Base-by-base conservation (phyloP, 2,888 invertebrate genomes). In the Galeopsomyia nigrocyanea region DNA sequence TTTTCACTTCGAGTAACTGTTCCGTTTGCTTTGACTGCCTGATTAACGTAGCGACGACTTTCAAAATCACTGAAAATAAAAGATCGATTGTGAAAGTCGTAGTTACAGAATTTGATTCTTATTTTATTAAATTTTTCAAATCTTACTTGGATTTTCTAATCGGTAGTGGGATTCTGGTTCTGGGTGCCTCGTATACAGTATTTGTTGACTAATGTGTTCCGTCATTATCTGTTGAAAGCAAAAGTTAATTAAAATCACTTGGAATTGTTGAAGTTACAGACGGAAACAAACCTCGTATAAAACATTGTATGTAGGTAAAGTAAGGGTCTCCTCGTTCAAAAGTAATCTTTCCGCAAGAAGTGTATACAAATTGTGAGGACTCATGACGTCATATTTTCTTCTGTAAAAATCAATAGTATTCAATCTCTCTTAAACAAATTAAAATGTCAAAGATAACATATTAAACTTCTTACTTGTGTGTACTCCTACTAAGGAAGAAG, bases 311-410 rank as follows among this genome's bases (percentile, higher is more conserved):
- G 97, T 98, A 62, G 98, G 94, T 87, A 99, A 89, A 64, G 97
- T 93, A 69, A 99, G 90, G 13, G 93, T 94, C 84, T 95, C 95
- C 83, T 96, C 95, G 84, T 96, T 94, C 70, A 96, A 88, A 80
- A 96, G 89, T 80, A 99, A 90, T 77, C 98, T 91, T 84, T 98
- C 98, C 49, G 98, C 96, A 80, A 99, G 90, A 82, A 99, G 88
- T 31, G 98, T 98, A 89, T 99, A 99, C 83, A 99, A 90, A 90
- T 99, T 99, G 88, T 97, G 95, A 1, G 98, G 97, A 78, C 96
- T 96, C 97, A 99, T 98, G 68, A 98, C 97, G 88, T 99, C 99
- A 88, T 98, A 98, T 88, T 99, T 99, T 82, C 99, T 91, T 88
- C 97, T 97, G 88, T 16, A 84, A 77, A 39, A 39, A 5, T 39